Evolutionary conservation across 1,140 invertebrate genomes (phyloP).

Genomic region (Leptinotarsa texana): DNA sequence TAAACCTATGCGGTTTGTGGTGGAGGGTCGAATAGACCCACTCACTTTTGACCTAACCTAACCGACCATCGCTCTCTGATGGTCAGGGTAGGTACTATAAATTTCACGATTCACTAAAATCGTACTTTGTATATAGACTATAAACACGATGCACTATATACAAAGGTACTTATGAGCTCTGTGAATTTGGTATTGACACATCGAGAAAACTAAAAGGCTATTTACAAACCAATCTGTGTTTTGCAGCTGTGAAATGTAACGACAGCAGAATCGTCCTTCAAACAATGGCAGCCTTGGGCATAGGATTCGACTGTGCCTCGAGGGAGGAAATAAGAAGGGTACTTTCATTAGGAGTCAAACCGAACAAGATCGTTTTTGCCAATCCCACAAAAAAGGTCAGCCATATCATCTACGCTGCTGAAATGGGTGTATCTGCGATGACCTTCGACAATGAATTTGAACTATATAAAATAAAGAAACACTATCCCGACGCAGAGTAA

Average conservation of each 20-base stretch:
- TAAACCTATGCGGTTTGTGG: too few relatives aligned
- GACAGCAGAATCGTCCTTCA: constrained; percentile 80
- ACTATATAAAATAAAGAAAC: constrained; percentile 85
- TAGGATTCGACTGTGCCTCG: constrained; percentile 95
- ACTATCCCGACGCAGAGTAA: constrained; percentile 81
- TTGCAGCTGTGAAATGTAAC: constrained; percentile 94
- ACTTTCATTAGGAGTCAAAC: constrained; percentile 74
- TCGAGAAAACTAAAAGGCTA: background rate
- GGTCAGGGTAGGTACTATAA: too few relatives aligned
- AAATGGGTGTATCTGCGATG: constrained; percentile 78
- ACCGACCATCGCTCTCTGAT: too few relatives aligned
- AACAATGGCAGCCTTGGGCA: constrained; percentile 82
- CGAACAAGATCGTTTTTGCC: constrained; percentile 90
- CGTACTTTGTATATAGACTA: too few relatives aligned
- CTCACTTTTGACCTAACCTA: too few relatives aligned
- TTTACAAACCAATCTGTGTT: constrained; percentile 15
- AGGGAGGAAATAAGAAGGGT: constrained; percentile 89
- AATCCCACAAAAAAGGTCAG: constrained; percentile 96
- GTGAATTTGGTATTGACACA: background rate
- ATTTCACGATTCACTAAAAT: too few relatives aligned
- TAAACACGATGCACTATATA: too few relatives aligned
- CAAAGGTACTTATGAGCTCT: too few relatives aligned
- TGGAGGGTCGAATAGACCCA: too few relatives aligned
- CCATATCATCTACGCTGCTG: constrained; percentile 84
- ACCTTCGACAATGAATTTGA: constrained; percentile 96